A percentile compares a stretch with the other conserved stretches of the same genome.
Evolutionary conservation across 2,797 vertebrate genomes (phyloP).

Genomic region (Dendrocincla fuliginosa): DNA sequence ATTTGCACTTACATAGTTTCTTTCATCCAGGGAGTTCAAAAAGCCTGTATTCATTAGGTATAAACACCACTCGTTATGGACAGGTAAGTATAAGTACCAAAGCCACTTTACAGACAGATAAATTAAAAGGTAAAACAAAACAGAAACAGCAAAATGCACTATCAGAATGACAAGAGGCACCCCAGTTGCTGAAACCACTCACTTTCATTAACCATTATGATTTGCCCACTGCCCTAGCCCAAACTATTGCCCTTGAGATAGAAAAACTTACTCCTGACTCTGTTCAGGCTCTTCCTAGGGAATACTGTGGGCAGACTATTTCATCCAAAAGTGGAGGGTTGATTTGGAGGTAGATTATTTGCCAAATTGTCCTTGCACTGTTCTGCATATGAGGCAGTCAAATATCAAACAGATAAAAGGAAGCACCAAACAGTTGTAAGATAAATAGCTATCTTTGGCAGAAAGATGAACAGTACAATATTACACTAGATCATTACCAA

Average conservation of each 20-base stretch:
- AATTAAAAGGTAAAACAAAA: conserved; percentile 34
- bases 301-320: background rate
- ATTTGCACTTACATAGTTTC: conserved; percentile 29
- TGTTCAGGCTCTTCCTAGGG: background rate
- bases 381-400: background rate
- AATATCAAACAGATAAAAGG: background rate
- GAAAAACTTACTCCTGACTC: background rate
- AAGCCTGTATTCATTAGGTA: background rate
- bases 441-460: background rate
- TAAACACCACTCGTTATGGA: background rate
- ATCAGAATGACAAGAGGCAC: background rate
- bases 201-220: background rate
- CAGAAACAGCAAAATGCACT: background rate
- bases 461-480: background rate
- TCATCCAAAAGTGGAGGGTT: background rate
- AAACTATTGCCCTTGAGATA: background rate
- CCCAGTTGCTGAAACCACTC: background rate
- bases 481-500: background rate
- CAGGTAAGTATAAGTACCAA: background rate
- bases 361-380: background rate
- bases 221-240: background rate
- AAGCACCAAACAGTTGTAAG: background rate
- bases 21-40: conserved; percentile 50
- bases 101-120: background rate
- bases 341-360: background rate